A percentile compares a stretch with the other conserved stretches of the same genome.
Evolutionary conservation across 2,888 invertebrate genomes (phyloP).

Genomic region (Myathropa florea): DNA sequence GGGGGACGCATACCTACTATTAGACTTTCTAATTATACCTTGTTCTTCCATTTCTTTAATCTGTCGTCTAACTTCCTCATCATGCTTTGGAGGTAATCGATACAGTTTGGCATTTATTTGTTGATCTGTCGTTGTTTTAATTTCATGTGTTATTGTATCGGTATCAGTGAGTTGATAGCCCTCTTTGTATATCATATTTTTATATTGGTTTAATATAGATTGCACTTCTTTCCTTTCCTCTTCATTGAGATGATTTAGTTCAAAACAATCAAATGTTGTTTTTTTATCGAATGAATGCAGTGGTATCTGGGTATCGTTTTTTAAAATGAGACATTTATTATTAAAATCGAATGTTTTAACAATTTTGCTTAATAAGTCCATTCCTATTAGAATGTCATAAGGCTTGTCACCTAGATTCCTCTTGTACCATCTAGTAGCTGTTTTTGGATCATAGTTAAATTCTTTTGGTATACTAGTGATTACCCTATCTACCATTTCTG

Average conservation of each 20-base stretch:
- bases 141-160: background rate
- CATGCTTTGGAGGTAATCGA: conserved; percentile 15
- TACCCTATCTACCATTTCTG: background rate
- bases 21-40: background rate
- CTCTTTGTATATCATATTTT: background rate
- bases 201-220: background rate
- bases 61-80: conserved; percentile 17
- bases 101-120: conserved; percentile 23
- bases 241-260: background rate
- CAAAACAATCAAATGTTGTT: conserved; percentile 20
- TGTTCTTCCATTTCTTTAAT: too few relatives aligned
- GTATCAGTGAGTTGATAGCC: background rate
- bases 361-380: conserved; percentile 13
- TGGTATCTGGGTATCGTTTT: background rate
- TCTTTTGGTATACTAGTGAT: background rate
- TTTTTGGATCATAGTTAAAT: background rate
- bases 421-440: background rate
- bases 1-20: background rate
- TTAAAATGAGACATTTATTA: conserved; percentile 2
- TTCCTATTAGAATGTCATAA: conserved; percentile 12
- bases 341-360: background rate
- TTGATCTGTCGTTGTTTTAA: conserved; percentile 30
- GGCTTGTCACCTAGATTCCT: background rate
- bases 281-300: background rate
- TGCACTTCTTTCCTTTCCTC: conserved; percentile 1